phyloP scores from a whole-genome alignment of 92 coral and sea anemone genomes.

The Anthopleura xanthogrammica region DNA sequence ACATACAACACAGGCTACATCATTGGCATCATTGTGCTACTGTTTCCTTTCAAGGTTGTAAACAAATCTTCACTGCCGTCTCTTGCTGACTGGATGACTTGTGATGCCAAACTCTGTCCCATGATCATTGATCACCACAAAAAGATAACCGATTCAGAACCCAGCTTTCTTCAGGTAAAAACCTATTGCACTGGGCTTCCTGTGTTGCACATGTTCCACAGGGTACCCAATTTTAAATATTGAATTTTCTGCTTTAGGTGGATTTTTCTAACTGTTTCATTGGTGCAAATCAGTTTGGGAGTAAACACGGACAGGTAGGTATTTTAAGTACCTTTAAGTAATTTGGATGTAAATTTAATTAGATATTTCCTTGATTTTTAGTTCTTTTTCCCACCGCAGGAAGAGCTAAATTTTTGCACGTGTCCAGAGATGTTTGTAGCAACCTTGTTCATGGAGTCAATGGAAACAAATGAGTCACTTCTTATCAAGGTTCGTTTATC shows the following conservation, averaged over 20 bases:
- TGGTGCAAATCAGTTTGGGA: conserved; percentile 21
- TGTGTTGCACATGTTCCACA: not conserved
- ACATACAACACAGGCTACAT: not conserved
- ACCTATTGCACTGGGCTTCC: not conserved
- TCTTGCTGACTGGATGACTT: conserved; percentile 59
- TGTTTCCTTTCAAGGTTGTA: conserved; percentile 45
- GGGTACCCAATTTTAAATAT: not conserved
- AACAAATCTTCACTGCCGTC: conserved; percentile 41
- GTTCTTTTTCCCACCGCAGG: conserved; percentile 21
- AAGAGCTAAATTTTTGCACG: conserved; percentile 52
- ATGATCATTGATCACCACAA: conserved; percentile 60
- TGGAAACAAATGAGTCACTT: conserved; percentile 69
- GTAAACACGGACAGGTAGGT: too few relatives aligned
- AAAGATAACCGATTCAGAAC: conserved; percentile 53
- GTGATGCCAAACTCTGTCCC: conserved; percentile 65
- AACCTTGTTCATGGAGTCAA: conserved; percentile 47
- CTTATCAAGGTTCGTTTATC: conserved; percentile 54
- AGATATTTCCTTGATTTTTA: not conserved
- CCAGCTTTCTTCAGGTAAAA: conserved; percentile 58
- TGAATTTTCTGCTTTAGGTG: conserved; percentile 13
- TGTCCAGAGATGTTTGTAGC: conserved; percentile 75
- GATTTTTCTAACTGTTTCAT: conserved; percentile 48
- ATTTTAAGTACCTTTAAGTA: too few relatives aligned
- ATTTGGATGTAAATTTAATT: too few relatives aligned
- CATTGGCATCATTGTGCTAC: not conserved